Base-by-base conservation (phyloP, 2,797 vertebrate genomes). In the Ispidina lecontei region DNA sequence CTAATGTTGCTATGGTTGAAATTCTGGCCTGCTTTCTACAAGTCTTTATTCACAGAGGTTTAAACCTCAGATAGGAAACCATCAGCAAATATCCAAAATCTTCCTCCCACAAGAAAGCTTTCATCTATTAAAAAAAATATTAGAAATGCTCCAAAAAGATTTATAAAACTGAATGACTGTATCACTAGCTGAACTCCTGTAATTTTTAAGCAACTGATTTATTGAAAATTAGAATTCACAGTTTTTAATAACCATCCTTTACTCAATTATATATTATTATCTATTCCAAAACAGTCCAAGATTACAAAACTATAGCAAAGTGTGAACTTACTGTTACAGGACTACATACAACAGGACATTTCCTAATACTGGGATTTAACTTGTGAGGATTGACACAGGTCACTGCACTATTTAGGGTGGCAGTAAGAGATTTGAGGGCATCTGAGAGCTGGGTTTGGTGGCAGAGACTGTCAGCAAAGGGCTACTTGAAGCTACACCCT, bases 361-460 rank as follows among this genome's bases (percentile, higher is more conserved):
- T 31, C 51, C 35, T 18, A 49, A 10, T 10, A 19, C 31, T 31
- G 8, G 28, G 14, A 39, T 49, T 39, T 56, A 37, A 39, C 10
- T 68, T 60, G 5, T 23, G 23, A 69, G 23, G 37, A 39, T 20
- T 39, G 26, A 22, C 12, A 44, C 1, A 8, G 28, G 7, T 31
- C 3, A 3, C 29, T 17, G 7, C 1, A 3, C 2, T 29, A 3
- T 28, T 26, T 35, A 7, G 19, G 17, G 11, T 21, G 44, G 11
- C 47, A 73, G 19, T 5, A 77, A 11, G 47, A 39, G 19, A 31
- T 33, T 56, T 35, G 28, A 73, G 28, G 22, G 59, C 9, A 44
- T 4, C 17, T 2, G 0, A 47, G 19, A 52, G 23, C 29, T 0
- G 0, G 14, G 9, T 21, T 44, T 63, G 37, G 33, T 29, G 52